Percentiles rank a stretch among this genome's conserved stretches.
Conservation (phyloP, 2,113 vertebrate genomes). For the Polypterus bichir region DNA sequence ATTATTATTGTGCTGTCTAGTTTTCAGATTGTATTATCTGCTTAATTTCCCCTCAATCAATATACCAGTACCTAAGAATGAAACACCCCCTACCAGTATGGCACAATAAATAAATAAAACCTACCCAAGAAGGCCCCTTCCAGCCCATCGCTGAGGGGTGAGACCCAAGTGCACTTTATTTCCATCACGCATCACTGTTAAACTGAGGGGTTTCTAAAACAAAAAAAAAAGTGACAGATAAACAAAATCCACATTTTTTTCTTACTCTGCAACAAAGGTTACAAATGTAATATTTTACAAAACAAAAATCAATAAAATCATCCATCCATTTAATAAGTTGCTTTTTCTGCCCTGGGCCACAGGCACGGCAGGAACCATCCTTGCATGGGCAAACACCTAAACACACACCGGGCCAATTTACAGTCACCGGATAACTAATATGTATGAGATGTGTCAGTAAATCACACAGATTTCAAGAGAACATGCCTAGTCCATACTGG, state of each 20-base stretch:
- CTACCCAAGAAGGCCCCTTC: slow-evolving; percentile 85
- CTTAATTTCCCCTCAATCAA: not conserved
- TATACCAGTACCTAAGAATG: not conserved
- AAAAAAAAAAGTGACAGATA: not conserved
- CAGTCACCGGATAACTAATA: too few relatives aligned
- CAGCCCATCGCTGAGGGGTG: slow-evolving; percentile 76
- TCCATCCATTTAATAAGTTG: not conserved
- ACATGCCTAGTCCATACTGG: too few relatives aligned
- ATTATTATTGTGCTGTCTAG: too few relatives aligned
- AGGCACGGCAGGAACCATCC: not conserved
- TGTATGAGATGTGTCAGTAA: too few relatives aligned
- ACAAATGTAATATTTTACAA: not conserved
- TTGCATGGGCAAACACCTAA: too few relatives aligned
- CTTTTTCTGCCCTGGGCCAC: not conserved
- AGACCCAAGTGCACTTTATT: slow-evolving; percentile 62
- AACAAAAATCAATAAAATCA: not conserved
- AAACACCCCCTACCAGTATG: not conserved
- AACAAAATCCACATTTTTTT: not conserved
- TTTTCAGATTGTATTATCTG: not conserved
- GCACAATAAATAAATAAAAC: not conserved
- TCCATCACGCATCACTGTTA: slow-evolving; percentile 63
- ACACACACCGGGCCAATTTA: too few relatives aligned
- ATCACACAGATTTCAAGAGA: too few relatives aligned
- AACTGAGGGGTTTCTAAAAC: slow-evolving; percentile 64
- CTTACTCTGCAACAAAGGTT: too few relatives aligned